Base-by-base conservation (phyloP, 2,888 invertebrate species). In the Scaeva pyrastri region DNA sequence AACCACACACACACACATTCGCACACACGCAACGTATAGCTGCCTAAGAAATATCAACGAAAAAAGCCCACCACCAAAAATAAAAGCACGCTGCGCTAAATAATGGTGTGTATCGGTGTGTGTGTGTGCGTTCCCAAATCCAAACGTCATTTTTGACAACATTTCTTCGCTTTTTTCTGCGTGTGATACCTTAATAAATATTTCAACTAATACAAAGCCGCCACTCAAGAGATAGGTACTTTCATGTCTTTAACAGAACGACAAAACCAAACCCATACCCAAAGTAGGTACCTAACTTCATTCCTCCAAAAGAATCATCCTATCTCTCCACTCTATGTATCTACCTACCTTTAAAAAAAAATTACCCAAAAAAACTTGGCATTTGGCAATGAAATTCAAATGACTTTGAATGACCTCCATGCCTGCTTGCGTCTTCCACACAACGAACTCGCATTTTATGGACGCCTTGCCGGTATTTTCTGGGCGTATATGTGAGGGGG, bases 321-420 rank as follows among this genome's bases (percentile, higher is more conserved):
- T 71, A 14, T 39, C 45, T 39, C 7, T 36, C 41, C 21, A n/a
- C 52, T 55, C 45, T 71, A 73, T 56, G 48, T 73, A 23, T 21
- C 19, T 8, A 3, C 10, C 21, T 48, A 71, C 60, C 50, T 41
- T 21, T 50, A 8, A 1, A 31, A n/a, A 43, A 70, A 66, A 48
- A n/a, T n/a, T n/a, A 72, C 36, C 77, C 81, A 16, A 80, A 78
- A 77, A 86, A 77, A 74, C 16, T 75, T 77, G 86, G 58, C 78
- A 86, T 86, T 86, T 86, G 86, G 86, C 86, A 86, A 82, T 86
- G 86, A 86, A 86, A 86, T 86, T 86, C 82, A 86, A 86, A 86
- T 86, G 86, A 86, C 86, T 86, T 86, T 86, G 77, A 86, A 86
- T 86, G 82, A 86, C 86, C 86, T 86, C 86, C 86, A 86, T 68